Percentiles rank a stretch among this genome's conserved stretches.
Conservation (phyloP, 2,113 vertebrate genomes). For the Castor canadensis region DNA sequence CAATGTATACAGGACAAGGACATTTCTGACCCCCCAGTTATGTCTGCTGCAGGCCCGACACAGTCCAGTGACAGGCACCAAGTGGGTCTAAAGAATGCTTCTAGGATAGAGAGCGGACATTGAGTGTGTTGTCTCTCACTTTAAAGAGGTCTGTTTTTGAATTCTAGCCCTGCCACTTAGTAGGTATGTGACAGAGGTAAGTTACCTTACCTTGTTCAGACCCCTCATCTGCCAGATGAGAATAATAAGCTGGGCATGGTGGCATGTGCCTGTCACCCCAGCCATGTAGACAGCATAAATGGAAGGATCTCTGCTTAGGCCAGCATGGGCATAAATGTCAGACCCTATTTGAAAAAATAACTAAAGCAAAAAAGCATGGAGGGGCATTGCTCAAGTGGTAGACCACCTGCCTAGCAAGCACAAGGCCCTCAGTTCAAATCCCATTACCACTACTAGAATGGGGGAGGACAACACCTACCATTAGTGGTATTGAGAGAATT, state of each 20-base stretch:
- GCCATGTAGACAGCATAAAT: too few species aligned
- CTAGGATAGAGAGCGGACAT: neutral
- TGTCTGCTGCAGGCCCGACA: neutral
- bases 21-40: neutral
- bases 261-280: too few species aligned
- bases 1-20: neutral
- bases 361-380: too few species aligned
- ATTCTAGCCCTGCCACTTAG: neutral
- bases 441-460: too few species aligned
- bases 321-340: too few species aligned
- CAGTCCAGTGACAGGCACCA: neutral
- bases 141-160: constrained; percentile 14
- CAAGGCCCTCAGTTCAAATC: too few species aligned
- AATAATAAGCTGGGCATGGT: too few species aligned
- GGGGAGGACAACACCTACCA: neutral
- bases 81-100: neutral
- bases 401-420: too few species aligned
- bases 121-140: neutral
- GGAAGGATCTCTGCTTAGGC: too few species aligned
- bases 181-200: neutral
- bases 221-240: neutral
- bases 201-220: neutral
- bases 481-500: neutral
- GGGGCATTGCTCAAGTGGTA: too few species aligned
- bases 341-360: too few species aligned